Evolutionary conservation across 2,888 invertebrate genomes (phyloP), one percentile per base, ranked within the genome.

Genomic region (Parnassius glacialis): DNA sequence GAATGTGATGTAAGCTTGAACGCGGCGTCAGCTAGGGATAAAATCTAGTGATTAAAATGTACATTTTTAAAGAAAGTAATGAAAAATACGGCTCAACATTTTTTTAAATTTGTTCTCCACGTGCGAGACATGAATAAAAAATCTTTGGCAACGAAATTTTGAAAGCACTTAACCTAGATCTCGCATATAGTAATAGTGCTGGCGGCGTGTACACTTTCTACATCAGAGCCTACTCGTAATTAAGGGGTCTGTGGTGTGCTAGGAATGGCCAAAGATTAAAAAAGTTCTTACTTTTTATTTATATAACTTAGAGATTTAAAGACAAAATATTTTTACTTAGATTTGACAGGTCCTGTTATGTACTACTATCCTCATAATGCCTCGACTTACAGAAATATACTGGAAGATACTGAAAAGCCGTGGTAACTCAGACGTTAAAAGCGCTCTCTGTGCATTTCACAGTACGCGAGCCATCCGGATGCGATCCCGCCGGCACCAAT

Each of bases 121-220:
- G 58, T 59, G 62, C 54, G 59, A 55, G 59, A 58, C 45, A 62
- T 55, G 58, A 58, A 54, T 57, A 53, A 57, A 58, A 59, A 62
- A 62, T 62, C 62, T 62, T 62, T 62, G 62, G 62, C 62, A 58
- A 62, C 58, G 54, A 62, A 62, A 57, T 59, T 62, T 62, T 59
- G 51, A 62, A 62, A 62, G 58, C 58, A 58, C 62, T 62, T 54
- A 59, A 59, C 62, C 62, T 54, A 62, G 45, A 59, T 62, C 47
- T 58, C 16, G 55, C 51, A 54, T 55, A 59, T 62, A 62, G 58
- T 62, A 62, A 62, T 54, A 55, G 54, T 62, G 54, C 61, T 52
- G 50, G 43, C 50, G 62, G 43, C 54, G 62, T 62, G 61, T 61
- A 61, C 55, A 45, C 56, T 61, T 57, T 57, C 57, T 57, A 57